Evolutionary conservation across 2,888 invertebrate species (phyloP), one percentile per base, ranked within the genome.

Genomic region (Drosophila buzzatii): DNA sequence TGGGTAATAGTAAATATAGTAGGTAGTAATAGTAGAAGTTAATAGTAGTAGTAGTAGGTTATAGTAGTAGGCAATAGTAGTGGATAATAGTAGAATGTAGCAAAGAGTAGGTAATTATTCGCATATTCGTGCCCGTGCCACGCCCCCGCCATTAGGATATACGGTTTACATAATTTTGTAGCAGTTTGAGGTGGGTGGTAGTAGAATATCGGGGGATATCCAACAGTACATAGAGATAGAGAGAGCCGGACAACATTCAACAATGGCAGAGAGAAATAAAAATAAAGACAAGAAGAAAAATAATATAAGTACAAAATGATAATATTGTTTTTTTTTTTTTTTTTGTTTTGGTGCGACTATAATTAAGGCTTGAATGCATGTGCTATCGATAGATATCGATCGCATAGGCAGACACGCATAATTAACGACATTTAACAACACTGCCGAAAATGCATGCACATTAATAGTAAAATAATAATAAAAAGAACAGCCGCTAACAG

Each of bases 121-220:
- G 27, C 27, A 27, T 27, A 27, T 20, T 68, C 69, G 77, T 72
- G 79, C 56, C 76, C 81, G 81, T 69, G 73, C 73, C 37, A 39
- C 73, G 37, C n/a, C 37, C 37, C 57, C 47, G 16, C 49, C 5
- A 31, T n/a, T 31, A 9, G n/a, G 27, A 6, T 31, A 49, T 49
- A 70, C 58, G 78, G 59, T 69, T 59, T 59, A 81, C 31, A 51
- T 20, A 74, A 18, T 42, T 41, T 56, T 42, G 27, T 55, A 55
- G 51, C 27, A 10, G 49, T 2, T 18, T 49, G 23, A 18, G 10
- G 10, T 27, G 10, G 16, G 14, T 3, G 16, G 3, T 6, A 52
- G 37, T 76, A 76, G 49, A 58, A 56, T 63, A 76, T 2, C 14
- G 37, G 35, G 16, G 1, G 0, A 14, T 37, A 41, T 71, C 66